These are phyloP conservation scores for Lepus townsendii DNA, from an alignment of 2,797 vertebrate genomes.

Conservation along the genomic window DNA sequence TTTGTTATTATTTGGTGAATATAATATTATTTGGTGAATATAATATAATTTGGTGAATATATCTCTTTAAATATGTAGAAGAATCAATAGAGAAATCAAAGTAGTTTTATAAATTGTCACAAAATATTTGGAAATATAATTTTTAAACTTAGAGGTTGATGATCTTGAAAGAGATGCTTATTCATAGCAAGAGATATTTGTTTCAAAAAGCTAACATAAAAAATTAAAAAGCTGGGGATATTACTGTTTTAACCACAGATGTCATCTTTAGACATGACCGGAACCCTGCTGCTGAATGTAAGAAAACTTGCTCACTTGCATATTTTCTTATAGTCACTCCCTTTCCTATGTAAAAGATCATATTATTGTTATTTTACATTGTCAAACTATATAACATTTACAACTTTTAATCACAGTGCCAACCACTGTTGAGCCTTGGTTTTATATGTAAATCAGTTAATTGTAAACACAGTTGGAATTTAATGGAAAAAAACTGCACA, in stretches of 20 bases:
- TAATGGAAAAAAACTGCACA: constrained; percentile 39
- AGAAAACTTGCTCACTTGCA: neutral
- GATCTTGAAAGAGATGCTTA: neutral
- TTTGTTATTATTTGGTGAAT: constrained; percentile 7
- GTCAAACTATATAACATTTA: constrained; percentile 38
- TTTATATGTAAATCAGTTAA: constrained; percentile 48
- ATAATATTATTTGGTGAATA: neutral
- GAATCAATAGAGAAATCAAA: neutral
- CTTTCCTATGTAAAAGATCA: constrained; percentile 27
- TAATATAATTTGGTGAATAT: neutral
- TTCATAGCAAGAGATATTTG: neutral
- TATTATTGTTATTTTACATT: constrained; percentile 26
- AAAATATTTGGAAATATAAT: neutral
- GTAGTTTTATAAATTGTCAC: neutral
- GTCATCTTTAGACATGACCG: neutral
- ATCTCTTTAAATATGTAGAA: neutral
- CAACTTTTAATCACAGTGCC: constrained; percentile 1
- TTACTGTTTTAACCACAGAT: neutral
- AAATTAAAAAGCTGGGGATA: neutral
- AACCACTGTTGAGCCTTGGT: neutral
- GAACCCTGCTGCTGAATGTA: neutral
- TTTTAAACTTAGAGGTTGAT: neutral
- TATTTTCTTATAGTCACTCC: neutral
- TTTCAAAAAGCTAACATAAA: constrained; percentile 31
- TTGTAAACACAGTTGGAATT: constrained; percentile 21